These are phyloP conservation scores for Colletes collaris DNA, from an alignment of 2,888 invertebrate genomes.

Conservation along the genomic window DNA sequence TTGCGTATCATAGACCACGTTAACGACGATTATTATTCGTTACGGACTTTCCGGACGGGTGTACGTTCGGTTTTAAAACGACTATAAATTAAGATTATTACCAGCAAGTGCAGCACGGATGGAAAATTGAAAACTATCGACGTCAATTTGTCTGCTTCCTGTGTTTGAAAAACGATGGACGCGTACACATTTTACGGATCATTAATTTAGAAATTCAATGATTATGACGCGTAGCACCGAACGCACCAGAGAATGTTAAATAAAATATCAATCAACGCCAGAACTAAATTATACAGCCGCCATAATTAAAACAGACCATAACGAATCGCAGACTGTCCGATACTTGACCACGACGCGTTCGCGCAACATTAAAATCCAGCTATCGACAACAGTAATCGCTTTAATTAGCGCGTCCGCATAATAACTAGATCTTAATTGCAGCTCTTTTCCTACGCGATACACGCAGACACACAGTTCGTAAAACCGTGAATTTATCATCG, in stretches of 20 bases:
- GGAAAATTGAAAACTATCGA: not conserved
- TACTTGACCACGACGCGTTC: slow-evolving; percentile 4
- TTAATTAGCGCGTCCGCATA: slow-evolving; percentile 28
- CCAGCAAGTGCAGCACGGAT: not conserved
- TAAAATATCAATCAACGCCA: not conserved
- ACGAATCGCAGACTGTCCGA: not conserved
- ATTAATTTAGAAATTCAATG: not conserved
- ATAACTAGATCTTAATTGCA: slow-evolving; percentile 24
- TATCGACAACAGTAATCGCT: slow-evolving; percentile 34
- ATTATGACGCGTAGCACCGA: not conserved
- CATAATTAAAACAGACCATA: slow-evolving; percentile 24
- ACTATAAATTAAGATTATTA: slow-evolving; percentile 12
- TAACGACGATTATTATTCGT: slow-evolving; percentile 37
- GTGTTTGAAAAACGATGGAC: too few relatives aligned
- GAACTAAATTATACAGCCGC: slow-evolving; percentile 3
- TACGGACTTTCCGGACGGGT: slow-evolving; percentile 8
- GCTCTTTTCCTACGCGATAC: slow-evolving; percentile 19
- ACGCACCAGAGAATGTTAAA: not conserved
- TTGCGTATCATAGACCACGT: slow-evolving; percentile 10
- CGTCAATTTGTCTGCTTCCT: not conserved
- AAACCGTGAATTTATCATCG: slow-evolving; percentile 25
- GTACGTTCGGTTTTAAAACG: slow-evolving; percentile 1
- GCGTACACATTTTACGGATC: not conserved
- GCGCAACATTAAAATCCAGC: slow-evolving; percentile 27
- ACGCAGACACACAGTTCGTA: slow-evolving; percentile 21